Percentiles rank a stretch among this genome's conserved stretches.
Conservation (phyloP, 2,113 vertebrate genomes). For the Ceyx margarethae region DNA sequence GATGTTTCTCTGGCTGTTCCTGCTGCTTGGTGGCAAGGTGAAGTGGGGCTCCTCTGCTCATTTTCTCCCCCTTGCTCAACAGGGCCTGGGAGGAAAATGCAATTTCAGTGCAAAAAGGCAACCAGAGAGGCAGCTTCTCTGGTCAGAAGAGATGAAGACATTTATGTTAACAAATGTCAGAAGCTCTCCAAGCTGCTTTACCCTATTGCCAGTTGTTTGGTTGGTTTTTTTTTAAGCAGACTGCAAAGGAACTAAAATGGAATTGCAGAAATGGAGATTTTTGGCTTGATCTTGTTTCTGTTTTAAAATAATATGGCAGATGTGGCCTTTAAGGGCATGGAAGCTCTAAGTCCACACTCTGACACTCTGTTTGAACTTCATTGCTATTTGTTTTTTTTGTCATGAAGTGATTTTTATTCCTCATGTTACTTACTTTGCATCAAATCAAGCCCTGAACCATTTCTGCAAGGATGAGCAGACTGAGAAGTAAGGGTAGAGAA, state of each 20-base stretch:
- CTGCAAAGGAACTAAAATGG: background rate
- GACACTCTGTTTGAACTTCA: background rate
- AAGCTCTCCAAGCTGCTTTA: background rate
- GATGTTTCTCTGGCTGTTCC: background rate
- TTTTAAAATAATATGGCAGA: background rate
- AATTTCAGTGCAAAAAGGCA: background rate
- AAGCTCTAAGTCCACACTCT: background rate
- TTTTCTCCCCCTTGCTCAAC: background rate
- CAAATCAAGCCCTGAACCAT: background rate
- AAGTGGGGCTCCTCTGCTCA: background rate
- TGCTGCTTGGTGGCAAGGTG: background rate
- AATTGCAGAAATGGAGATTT: background rate
- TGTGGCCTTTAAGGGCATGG: background rate
- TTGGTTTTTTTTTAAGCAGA: background rate
- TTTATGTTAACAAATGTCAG: background rate
- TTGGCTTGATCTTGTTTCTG: background rate
- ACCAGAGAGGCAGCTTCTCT: background rate
- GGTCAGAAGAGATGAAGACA: background rate
- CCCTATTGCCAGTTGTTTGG: too few relatives aligned
- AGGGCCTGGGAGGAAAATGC: background rate
- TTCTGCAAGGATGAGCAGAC: background rate
- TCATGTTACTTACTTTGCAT: background rate
- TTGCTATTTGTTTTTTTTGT: background rate
- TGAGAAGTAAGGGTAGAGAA: background rate
- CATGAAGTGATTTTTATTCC: background rate